phyloP scores from a whole-genome alignment of 2,797 vertebrate species.

The Heliangelus exortis region DNA sequence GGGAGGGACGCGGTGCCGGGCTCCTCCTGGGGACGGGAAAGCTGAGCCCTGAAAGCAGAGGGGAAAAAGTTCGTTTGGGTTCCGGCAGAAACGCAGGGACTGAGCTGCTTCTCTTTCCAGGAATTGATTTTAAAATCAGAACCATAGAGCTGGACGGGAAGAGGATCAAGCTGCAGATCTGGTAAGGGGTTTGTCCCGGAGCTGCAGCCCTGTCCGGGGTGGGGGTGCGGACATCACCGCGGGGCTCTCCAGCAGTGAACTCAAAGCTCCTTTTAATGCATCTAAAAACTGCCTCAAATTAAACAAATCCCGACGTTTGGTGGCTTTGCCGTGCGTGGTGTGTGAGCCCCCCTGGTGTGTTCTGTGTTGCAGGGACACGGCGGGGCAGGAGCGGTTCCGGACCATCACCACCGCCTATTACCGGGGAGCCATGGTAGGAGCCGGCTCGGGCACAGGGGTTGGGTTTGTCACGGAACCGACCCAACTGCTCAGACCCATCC shows the following conservation, averaged over 20 bases:
- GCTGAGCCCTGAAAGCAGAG: no score
- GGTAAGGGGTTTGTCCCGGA: conserved; percentile 77
- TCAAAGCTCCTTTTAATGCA: accelerated
- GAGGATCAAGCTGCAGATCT: conserved; percentile 97
- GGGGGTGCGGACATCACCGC: no score
- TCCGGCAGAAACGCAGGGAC: background rate
- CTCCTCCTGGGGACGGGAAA: no score
- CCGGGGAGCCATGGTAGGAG: conserved; percentile 93
- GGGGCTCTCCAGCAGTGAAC: accelerated
- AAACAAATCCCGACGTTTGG: accelerated
- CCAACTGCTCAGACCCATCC: no score
- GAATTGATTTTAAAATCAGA: conserved; percentile 98
- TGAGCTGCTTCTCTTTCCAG: conserved; percentile 67
- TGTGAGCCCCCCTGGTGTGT: accelerated
- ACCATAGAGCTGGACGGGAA: conserved; percentile 98
- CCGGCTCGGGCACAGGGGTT: accelerated
- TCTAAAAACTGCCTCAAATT: accelerated
- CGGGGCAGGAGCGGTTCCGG: conserved; percentile 95
- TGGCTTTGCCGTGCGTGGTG: accelerated
- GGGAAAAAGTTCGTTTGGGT: accelerated
- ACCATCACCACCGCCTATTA: conserved; percentile 99
- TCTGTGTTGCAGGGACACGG: conserved; percentile 89
- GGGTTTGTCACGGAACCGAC: no score
- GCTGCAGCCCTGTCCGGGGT: no score
- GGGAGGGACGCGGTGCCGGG: no score